Percentiles rank a stretch among this genome's conserved stretches.
phyloP scores from a whole-genome alignment of 1,140 invertebrate genomes.

The Antheraea mylitta region DNA sequence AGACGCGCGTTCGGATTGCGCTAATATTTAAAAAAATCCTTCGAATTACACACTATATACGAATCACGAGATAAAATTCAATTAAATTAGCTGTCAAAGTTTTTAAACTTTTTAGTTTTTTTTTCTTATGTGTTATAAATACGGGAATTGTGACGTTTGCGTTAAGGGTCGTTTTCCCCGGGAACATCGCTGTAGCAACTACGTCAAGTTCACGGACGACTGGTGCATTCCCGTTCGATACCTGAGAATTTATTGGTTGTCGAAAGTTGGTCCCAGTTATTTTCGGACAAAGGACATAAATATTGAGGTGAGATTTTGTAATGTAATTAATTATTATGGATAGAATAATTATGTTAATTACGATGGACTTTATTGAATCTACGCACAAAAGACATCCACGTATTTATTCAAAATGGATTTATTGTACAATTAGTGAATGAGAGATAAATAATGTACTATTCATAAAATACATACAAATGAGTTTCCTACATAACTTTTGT shows the following conservation, averaged over 20 bases:
- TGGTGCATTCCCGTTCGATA: constrained; percentile 74
- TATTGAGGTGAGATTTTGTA: constrained; percentile 37
- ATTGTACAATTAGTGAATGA: too few relatives aligned
- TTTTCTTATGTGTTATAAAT: constrained; percentile 5
- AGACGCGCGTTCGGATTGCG: constrained; percentile 42
- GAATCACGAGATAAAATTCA: constrained; percentile 29
- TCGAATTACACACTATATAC: constrained; percentile 29
- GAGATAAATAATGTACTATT: too few relatives aligned
- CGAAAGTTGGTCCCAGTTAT: constrained; percentile 29
- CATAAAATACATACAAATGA: neutral
- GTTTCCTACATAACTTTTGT: neutral
- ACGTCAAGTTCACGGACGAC: constrained; percentile 74
- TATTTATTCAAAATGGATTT: too few relatives aligned
- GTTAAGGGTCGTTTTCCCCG: constrained; percentile 51
- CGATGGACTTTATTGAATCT: neutral
- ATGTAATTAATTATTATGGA: neutral
- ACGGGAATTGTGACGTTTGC: constrained; percentile 11
- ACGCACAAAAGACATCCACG: neutral
- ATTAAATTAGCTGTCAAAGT: neutral
- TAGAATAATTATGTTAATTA: too few relatives aligned
- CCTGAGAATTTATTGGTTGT: constrained; percentile 34
- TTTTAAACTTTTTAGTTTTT: constrained; percentile 5
- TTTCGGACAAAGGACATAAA: constrained; percentile 31
- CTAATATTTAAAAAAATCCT: constrained; percentile 32
- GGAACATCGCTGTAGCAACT: constrained; percentile 65